A percentile compares a stretch with the other conserved stretches of the same genome.
These are phyloP conservation scores for Muschampia plurimacula DNA, from an alignment of 2,888 invertebrate species.

Conservation along the genomic window DNA sequence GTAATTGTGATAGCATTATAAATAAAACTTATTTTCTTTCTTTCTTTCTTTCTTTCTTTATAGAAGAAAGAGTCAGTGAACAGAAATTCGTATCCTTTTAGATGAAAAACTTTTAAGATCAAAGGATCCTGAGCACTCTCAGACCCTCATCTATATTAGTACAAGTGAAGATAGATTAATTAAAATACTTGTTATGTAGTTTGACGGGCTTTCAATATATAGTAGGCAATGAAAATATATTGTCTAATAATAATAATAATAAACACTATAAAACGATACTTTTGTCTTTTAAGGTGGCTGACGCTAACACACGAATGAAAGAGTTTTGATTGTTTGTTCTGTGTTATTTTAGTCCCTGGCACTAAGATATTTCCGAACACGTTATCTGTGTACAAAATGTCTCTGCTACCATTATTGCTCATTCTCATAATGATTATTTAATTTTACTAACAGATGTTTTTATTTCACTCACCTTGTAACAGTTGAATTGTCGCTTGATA, in stretches of 20 bases:
- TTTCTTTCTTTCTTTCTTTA: too few species aligned
- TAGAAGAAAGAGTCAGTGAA: too few species aligned
- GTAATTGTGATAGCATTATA: too few species aligned
- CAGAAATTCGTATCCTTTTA: too few species aligned
- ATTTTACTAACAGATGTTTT: constrained; percentile 14
- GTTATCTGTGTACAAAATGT: background rate
- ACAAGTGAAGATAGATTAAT: background rate
- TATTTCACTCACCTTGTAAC: constrained; percentile 90
- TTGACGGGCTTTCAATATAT: background rate
- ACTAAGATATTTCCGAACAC: constrained; percentile 14
- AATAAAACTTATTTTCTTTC: too few species aligned
- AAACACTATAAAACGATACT: background rate
- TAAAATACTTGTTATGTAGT: background rate
- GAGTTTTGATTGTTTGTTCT: constrained; percentile 28
- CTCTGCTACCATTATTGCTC: background rate
- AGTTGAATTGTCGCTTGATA: constrained; percentile 96
- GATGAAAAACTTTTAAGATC: too few species aligned
- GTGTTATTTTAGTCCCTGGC: constrained; percentile 30
- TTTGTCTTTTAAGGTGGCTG: background rate
- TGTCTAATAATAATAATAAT: background rate
- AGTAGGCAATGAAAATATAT: background rate
- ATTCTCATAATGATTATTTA: background rate
- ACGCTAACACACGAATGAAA: background rate
- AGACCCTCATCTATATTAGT: too few species aligned
- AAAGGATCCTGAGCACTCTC: too few species aligned